Evolutionary conservation across 2,797 vertebrate genomes (phyloP), one percentile per base, ranked within the genome.

Genomic region (Poecile montanus): DNA sequence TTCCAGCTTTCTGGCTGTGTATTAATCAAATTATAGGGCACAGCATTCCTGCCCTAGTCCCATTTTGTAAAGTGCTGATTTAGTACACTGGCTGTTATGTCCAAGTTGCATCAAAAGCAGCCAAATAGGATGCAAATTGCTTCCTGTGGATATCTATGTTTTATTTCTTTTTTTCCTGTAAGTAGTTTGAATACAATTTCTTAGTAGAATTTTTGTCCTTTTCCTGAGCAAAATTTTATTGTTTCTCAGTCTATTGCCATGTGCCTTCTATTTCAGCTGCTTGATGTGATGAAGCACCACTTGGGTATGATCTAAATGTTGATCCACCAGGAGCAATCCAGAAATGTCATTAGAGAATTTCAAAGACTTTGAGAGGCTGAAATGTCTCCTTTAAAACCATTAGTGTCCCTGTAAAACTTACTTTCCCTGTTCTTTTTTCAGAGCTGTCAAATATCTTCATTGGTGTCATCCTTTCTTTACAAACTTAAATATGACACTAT

Each of bases 141-240:
- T 85, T 89, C 45, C 53, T 86, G 23, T 50, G 45, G 45, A 16
- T 71, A 25, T 25, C 17, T 56, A 9, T 42, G 16, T 40, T 47
- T 58, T 65, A 23, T 13, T 60, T 45, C 29, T 63, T 67, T 62
- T 62, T 70, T 58, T 17, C 17, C 48, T 80, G 11, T 48, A 70
- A 89, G 51, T 54, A 85, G 58, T 50, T 65, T 76, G 48, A 91
- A 58, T 82, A 54, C 30, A 7, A 79, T 77, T 88, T 79, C 48
- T 90, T 87, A 48, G 38, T 48, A 66, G 12, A 25, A 8, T 47
- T 94, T 89, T 65, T 83, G 27, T 89, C 42, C 19, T 68, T 76
- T 76, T 84, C 73, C 45, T 82, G 66, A 92, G 32, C 36, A 94
- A 86, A 82, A 91, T n/a, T 2, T 48, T 89, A 81, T 79, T 86